A percentile compares a stretch with the other conserved stretches of the same genome.
These are phyloP conservation scores for Eupithecia exiguata DNA, from an alignment of 2,888 invertebrate genomes.

Conservation along the genomic window DNA sequence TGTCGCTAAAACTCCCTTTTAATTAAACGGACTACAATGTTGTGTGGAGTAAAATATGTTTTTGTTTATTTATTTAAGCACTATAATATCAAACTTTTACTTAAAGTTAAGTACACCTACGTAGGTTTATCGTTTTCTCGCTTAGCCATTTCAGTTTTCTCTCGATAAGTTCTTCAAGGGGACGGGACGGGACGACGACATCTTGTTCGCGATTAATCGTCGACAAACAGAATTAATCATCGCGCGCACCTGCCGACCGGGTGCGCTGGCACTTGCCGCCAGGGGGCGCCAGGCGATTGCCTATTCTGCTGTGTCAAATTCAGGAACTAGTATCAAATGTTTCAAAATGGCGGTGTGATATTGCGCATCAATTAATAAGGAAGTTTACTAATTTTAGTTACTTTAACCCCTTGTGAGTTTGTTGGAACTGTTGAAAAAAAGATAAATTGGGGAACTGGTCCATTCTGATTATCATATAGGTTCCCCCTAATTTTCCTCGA, in stretches of 20 bases:
- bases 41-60: too few species aligned
- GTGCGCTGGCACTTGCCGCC: not conserved
- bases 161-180: not conserved
- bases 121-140: not conserved
- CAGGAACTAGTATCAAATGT: not conserved
- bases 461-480: too few species aligned
- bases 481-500: not conserved
- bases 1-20: too few species aligned
- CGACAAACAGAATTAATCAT: conserved; percentile 7
- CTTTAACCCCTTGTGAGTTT: too few species aligned
- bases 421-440: too few species aligned
- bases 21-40: too few species aligned
- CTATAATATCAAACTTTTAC: not conserved
- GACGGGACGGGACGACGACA: not conserved
- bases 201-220: conserved; percentile 7
- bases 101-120: not conserved
- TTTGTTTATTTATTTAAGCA: too few species aligned
- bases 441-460: too few species aligned
- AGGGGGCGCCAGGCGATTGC: not conserved
- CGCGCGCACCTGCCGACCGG: not conserved
- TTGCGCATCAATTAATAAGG: not conserved
- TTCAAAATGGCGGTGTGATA: not conserved
- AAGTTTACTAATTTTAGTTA: too few species aligned
- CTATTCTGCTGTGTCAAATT: not conserved
- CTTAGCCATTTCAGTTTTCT: not conserved